Evolutionary conservation across 2,797 vertebrate species (phyloP).

Genomic region (Muraenolepis orangiensis): DNA sequence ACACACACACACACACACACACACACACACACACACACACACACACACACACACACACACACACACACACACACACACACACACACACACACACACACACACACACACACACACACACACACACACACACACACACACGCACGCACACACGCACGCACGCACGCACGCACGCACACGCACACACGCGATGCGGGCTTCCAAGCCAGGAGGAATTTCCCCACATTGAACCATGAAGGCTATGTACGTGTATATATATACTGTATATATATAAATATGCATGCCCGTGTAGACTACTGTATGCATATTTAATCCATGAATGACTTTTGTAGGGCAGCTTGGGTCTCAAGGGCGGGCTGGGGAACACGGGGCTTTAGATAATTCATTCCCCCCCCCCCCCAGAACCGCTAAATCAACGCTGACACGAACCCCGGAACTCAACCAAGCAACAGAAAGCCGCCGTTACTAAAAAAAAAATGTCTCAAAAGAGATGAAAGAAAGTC

Average conservation of each 20-base stretch:
- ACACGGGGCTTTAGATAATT: neutral
- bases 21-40: neutral
- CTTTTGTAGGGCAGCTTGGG: neutral
- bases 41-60: constrained; percentile 6
- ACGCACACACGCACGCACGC: no score
- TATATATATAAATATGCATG: neutral
- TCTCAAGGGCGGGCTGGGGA: neutral
- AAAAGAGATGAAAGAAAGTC: neutral
- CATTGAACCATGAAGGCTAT: no score
- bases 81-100: no score
- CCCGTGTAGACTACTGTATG: neutral
- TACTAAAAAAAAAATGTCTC: neutral
- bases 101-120: no score
- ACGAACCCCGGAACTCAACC: no score
- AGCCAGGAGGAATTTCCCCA: no score
- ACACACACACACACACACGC: no score
- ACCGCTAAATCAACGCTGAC: neutral
- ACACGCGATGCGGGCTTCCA: no score
- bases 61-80: no score
- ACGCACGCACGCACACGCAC: no score
- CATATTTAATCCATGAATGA: neutral
- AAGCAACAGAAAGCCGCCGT: no score
- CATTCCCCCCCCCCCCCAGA: neutral
- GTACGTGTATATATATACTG: no score
- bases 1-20: neutral